Evolutionary conservation across 1,140 invertebrate species (phyloP).

Genomic region (Colletes gigas): DNA sequence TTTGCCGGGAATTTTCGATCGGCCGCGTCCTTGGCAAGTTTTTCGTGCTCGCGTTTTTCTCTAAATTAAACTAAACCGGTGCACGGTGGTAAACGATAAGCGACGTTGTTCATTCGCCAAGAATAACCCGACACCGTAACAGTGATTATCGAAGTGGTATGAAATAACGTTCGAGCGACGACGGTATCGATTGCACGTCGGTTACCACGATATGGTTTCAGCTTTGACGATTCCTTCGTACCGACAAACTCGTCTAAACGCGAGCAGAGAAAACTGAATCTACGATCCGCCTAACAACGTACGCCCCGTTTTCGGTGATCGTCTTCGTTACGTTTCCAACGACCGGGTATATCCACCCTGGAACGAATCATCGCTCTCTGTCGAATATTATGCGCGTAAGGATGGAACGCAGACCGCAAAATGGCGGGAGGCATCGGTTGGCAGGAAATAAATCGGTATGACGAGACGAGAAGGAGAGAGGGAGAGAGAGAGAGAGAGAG

Average conservation of each 20-base stretch:
- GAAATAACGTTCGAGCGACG: slow-evolving; percentile 27
- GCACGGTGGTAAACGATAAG: background rate
- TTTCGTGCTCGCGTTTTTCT: no score
- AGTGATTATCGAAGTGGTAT: background rate
- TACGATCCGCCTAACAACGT: no score
- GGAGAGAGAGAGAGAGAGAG: slow-evolving; percentile 3
- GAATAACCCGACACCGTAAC: background rate
- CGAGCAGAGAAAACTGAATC: background rate
- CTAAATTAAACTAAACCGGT: no score
- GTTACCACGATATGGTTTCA: slow-evolving; percentile 18
- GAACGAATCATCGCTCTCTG: no score
- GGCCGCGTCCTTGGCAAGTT: no score
- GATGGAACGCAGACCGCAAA: slow-evolving; percentile 5
- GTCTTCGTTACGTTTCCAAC: background rate
- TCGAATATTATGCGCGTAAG: background rate
- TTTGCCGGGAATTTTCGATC: no score
- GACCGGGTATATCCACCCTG: no score
- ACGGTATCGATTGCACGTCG: slow-evolving; percentile 37
- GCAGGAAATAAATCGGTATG: slow-evolving; percentile 77
- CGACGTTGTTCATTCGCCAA: background rate
- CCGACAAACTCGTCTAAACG: slow-evolving; percentile 20
- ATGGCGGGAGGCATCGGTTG: slow-evolving; percentile 20
- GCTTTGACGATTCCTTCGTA: background rate
- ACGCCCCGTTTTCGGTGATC: background rate
- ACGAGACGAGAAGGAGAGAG: slow-evolving; percentile 68